Percentiles rank a stretch among this genome's conserved stretches.
phyloP scores from a whole-genome alignment of 1,140 invertebrate species.

The Idris sp. region DNA sequence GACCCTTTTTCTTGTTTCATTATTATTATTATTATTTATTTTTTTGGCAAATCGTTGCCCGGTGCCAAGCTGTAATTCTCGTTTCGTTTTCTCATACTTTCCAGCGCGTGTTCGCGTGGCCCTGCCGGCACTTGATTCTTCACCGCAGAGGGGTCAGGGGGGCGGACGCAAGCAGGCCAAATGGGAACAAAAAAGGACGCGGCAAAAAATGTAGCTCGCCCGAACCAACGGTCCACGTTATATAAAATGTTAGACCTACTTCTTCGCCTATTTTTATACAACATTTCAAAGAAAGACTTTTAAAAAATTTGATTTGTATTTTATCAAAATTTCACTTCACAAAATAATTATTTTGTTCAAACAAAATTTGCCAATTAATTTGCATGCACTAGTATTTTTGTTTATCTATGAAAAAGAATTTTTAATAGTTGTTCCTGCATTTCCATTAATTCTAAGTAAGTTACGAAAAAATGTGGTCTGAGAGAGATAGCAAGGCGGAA shows the following conservation, averaged over 20 bases:
- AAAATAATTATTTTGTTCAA: no score
- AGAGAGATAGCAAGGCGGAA: constrained; percentile 30
- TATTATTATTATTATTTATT: no score
- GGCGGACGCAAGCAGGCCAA: neutral
- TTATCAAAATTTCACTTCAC: no score
- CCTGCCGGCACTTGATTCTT: constrained; percentile 19
- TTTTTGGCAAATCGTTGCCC: no score
- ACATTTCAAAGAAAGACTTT: no score
- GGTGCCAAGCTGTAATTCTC: constrained; percentile 17
- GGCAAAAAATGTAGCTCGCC: constrained; percentile 33
- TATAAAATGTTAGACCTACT: constrained; percentile 27
- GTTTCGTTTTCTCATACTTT: constrained; percentile 42
- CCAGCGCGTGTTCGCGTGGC: constrained; percentile 21
- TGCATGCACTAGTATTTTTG: no score
- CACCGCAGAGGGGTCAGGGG: neutral
- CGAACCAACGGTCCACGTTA: constrained; percentile 14
- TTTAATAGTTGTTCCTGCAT: constrained; percentile 9
- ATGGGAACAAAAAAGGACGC: constrained; percentile 15
- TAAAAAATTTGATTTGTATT: no score
- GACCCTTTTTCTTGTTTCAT: no score
- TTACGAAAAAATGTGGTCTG: constrained; percentile 24
- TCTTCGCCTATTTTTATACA: no score
- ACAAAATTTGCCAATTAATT: no score
- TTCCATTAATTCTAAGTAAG: constrained; percentile 23
- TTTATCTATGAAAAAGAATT: constrained; percentile 26